These are phyloP conservation scores for Agelaius phoeniceus DNA, from an alignment of 2,113 vertebrate species.

Conservation along the genomic window DNA sequence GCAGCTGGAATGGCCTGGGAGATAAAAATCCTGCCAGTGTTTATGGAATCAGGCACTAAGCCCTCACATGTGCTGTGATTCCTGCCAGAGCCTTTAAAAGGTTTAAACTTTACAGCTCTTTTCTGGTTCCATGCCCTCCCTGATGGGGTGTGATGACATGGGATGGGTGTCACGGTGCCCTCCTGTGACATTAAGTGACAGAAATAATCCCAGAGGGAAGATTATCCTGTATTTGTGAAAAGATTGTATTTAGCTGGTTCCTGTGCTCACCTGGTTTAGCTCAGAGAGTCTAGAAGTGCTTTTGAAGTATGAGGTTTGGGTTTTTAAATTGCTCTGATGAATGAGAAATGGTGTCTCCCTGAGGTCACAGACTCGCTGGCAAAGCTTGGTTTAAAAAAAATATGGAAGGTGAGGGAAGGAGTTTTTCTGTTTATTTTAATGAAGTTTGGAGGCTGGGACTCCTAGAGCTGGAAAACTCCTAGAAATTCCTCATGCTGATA, in stretches of 20 bases:
- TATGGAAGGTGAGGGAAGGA: neutral
- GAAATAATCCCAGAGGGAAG: neutral
- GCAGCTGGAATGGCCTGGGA: neutral
- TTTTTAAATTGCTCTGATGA: neutral
- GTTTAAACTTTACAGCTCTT: neutral
- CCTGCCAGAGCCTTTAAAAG: neutral
- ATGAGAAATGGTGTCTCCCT: neutral
- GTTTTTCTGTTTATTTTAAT: neutral
- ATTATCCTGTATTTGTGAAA: neutral
- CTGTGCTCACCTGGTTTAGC: neutral
- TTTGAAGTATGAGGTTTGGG: neutral
- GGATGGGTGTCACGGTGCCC: neutral
- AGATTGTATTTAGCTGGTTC: neutral
- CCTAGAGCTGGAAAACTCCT: neutral
- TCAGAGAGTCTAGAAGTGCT: neutral
- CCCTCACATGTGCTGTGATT: neutral
- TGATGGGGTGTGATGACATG: neutral
- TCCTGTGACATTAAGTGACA: neutral
- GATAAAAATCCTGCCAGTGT: neutral
- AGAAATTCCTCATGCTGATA: neutral
- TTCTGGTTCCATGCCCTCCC: neutral
- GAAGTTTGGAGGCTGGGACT: neutral
- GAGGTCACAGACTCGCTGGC: neutral
- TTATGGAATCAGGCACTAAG: no score
- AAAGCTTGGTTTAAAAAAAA: neutral